phyloP scores from a whole-genome alignment of 2,888 invertebrate species.

The Tuberolachnus salignus region DNA sequence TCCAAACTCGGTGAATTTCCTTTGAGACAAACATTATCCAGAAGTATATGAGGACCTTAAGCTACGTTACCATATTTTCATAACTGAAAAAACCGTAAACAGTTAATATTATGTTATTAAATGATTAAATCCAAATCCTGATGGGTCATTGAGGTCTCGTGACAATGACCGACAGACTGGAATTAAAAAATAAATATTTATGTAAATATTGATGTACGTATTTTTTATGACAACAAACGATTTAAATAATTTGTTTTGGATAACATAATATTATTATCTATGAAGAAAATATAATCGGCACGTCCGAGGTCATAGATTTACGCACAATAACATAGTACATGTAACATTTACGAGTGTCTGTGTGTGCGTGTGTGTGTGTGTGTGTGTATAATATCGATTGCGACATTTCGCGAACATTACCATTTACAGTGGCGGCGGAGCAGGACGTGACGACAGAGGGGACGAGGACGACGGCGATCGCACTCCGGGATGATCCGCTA shows the following conservation, averaged over 20 bases:
- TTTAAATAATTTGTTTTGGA: too few species aligned
- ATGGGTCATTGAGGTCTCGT: too few species aligned
- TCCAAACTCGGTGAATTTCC: background rate
- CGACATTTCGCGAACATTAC: conserved; percentile 38
- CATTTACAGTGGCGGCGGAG: conserved; percentile 28
- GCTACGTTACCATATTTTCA: conserved; percentile 29
- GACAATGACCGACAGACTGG: too few species aligned
- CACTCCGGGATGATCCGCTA: conserved; percentile 1
- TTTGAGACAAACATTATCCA: conserved; percentile 11
- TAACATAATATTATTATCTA: background rate
- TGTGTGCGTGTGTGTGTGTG: too few species aligned
- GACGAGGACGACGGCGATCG: conserved; percentile 20
- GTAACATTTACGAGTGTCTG: background rate
- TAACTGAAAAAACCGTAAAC: background rate
- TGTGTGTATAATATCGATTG: background rate
- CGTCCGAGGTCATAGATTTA: background rate
- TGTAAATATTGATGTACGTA: too few species aligned
- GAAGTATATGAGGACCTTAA: background rate
- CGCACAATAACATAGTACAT: background rate
- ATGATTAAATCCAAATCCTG: background rate
- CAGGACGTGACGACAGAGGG: background rate
- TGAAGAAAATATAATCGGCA: background rate
- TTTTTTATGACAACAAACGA: too few species aligned
- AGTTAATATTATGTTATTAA: background rate
- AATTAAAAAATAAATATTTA: too few species aligned